phyloP scores from a whole-genome alignment of 2,113 vertebrate species.

The Anthoscopus minutus region DNA sequence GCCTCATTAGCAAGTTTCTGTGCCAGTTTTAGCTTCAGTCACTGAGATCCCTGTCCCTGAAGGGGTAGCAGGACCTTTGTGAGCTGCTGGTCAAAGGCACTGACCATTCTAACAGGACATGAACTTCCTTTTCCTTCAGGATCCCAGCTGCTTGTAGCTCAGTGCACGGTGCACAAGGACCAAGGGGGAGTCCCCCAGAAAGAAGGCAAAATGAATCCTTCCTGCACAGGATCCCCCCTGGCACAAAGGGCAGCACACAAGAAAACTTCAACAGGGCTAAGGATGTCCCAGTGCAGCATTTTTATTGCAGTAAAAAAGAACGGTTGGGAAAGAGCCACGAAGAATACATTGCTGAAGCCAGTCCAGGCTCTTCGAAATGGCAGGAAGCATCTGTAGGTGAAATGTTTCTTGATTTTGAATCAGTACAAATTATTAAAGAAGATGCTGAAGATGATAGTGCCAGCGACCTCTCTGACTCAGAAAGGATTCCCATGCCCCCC shows the following conservation, averaged over 20 bases:
- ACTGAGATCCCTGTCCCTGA: not conserved
- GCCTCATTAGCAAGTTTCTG: not conserved
- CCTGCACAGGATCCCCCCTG: not conserved
- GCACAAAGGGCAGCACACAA: not conserved
- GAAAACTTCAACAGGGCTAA: not conserved
- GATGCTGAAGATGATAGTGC: constrained; percentile 81
- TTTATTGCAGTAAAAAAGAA: not conserved
- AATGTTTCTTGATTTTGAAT: constrained; percentile 69
- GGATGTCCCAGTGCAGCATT: not conserved
- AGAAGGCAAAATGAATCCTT: not conserved
- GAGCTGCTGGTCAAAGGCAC: constrained; percentile 21
- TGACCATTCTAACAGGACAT: not conserved
- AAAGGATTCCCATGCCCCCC: constrained; percentile 68
- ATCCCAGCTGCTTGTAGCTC: not conserved
- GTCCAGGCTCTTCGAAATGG: not conserved
- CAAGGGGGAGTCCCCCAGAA: constrained; percentile 24
- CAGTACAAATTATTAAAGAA: constrained; percentile 65
- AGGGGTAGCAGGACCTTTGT: not conserved
- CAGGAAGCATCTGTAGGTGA: not conserved
- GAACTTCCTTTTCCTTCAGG: constrained; percentile 11
- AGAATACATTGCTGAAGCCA: not conserved
- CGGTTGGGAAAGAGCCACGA: not conserved
- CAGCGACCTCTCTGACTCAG: constrained; percentile 87
- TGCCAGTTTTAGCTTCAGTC: constrained; percentile 42
- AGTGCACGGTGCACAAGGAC: constrained; percentile 6